phyloP scores from a whole-genome alignment of 2,113 vertebrate species.

The Pardalotus punctatus region DNA sequence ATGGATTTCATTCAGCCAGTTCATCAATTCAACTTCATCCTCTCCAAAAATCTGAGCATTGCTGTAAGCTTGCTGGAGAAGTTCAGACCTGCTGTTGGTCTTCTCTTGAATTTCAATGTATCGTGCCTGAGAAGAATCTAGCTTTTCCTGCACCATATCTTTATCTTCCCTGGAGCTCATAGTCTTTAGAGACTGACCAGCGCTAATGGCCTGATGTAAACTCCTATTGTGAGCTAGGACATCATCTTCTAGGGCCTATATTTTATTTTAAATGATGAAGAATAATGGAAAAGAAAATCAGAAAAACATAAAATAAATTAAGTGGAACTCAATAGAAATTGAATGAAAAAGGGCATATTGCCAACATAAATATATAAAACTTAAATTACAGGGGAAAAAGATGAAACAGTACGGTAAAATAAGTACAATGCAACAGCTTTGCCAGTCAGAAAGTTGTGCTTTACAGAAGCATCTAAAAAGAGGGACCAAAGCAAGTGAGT shows the following conservation, averaged over 20 bases:
- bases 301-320: conserved; percentile 66
- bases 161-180: conserved; percentile 94
- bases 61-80: conserved; percentile 90
- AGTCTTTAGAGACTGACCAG: conserved; percentile 89
- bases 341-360: conserved; percentile 5
- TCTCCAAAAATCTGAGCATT: conserved; percentile 96
- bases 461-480: neutral
- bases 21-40: conserved; percentile 95
- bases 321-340: conserved; percentile 45
- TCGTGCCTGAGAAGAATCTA: conserved; percentile 85
- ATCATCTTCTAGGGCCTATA: conserved; percentile 91
- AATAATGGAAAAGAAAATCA: conserved; percentile 63
- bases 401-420: neutral
- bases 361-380: conserved; percentile 24
- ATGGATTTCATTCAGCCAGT: conserved; percentile 92
- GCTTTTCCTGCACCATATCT: conserved; percentile 90
- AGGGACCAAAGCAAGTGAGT: neutral
- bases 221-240: conserved; percentile 87
- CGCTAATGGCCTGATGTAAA: conserved; percentile 88
- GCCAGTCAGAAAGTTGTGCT: neutral
- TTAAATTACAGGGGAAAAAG: conserved; percentile 14
- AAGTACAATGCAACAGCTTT: neutral
- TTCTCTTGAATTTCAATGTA: conserved; percentile 94
- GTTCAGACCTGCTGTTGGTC: conserved; percentile 85
- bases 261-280: conserved; percentile 47